phyloP scores from a whole-genome alignment of 2,797 vertebrate genomes.

The Neostethus bicornis region DNA sequence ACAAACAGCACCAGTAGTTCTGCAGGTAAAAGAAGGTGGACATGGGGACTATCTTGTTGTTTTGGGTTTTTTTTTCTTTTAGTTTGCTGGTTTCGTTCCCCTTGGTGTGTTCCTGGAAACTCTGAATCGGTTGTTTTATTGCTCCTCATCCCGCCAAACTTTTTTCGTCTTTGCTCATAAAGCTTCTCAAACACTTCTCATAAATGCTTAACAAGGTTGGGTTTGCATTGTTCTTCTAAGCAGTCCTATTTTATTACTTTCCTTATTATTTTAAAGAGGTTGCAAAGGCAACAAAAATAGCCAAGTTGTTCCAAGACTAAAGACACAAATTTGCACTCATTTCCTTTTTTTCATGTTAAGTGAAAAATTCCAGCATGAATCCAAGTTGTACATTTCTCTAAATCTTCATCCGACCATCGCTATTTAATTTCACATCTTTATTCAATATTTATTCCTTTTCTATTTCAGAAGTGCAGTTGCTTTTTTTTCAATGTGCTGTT shows the following conservation, averaged over 20 bases:
- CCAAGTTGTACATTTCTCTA: conserved; percentile 11
- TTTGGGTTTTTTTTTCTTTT: no score
- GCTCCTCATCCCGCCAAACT: conserved; percentile 49
- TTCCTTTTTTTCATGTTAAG: conserved; percentile 30
- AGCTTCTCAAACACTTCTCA: conserved; percentile 63
- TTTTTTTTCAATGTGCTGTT: conserved; percentile 69
- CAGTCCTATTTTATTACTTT: conserved; percentile 30
- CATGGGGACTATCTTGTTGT: conserved; percentile 2
- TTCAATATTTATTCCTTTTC: background rate
- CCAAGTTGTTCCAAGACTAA: conserved; percentile 23
- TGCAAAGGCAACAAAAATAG: conserved; percentile 29
- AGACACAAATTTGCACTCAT: conserved; percentile 19
- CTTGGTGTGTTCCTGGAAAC: conserved; percentile 56
- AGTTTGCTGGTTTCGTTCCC: conserved; percentile 9
- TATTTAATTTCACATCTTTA: conserved; percentile 33
- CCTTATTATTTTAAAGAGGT: conserved; percentile 37
- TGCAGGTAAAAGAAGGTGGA: conserved; percentile 20
- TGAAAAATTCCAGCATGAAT: conserved; percentile 17
- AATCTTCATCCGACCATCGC: conserved; percentile 11
- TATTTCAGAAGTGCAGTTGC: conserved; percentile 11
- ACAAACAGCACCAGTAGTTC: conserved; percentile 37
- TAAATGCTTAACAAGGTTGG: conserved; percentile 76
- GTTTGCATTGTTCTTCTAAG: conserved; percentile 57
- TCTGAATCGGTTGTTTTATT: conserved; percentile 66
- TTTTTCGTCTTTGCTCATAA: conserved; percentile 64